These are phyloP conservation scores for Caenorhabditis panamensis DNA, from an alignment of 2,888 invertebrate genomes.

Conservation along the genomic window DNA sequence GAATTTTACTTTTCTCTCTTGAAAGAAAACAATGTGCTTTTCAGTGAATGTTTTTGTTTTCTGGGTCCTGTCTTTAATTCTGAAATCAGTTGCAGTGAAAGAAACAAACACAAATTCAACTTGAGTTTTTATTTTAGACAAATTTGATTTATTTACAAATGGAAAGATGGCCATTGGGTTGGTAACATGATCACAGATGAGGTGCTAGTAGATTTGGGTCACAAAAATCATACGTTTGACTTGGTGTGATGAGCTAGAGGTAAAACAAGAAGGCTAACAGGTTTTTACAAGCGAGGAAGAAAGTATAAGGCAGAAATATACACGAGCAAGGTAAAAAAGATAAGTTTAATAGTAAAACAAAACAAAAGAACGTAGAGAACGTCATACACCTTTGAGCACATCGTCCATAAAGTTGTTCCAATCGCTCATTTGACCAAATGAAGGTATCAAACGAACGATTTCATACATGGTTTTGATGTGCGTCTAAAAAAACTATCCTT, in stretches of 20 bases:
- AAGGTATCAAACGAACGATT: slow-evolving; percentile 71
- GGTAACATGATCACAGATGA: slow-evolving; percentile 86
- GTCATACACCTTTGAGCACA: slow-evolving; percentile 65
- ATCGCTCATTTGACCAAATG: slow-evolving; percentile 77
- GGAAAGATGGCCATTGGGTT: slow-evolving; percentile 84
- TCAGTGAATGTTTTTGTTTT: too few relatives aligned
- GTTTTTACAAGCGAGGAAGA: too few relatives aligned
- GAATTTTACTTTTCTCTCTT: too few relatives aligned
- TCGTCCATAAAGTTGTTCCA: slow-evolving; percentile 79
- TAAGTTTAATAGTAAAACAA: not conserved
- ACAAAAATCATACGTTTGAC: too few relatives aligned
- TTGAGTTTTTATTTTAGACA: too few relatives aligned
- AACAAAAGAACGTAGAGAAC: slow-evolving; percentile 1
- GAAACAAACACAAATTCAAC: too few relatives aligned
- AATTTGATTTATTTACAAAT: not conserved
- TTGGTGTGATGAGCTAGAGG: too few relatives aligned
- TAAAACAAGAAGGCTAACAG: not conserved
- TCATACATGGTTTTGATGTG: slow-evolving; percentile 73
- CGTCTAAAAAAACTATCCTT: slow-evolving; percentile 62
- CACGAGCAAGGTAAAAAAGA: too few relatives aligned
- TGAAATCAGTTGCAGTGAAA: too few relatives aligned
- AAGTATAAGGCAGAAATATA: too few relatives aligned
- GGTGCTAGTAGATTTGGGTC: not conserved
- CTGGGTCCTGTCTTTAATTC: too few relatives aligned
- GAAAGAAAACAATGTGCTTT: too few relatives aligned